These are phyloP conservation scores for Diorhabda elongata DNA, from an alignment of 1,140 invertebrate species.

Conservation along the genomic window DNA sequence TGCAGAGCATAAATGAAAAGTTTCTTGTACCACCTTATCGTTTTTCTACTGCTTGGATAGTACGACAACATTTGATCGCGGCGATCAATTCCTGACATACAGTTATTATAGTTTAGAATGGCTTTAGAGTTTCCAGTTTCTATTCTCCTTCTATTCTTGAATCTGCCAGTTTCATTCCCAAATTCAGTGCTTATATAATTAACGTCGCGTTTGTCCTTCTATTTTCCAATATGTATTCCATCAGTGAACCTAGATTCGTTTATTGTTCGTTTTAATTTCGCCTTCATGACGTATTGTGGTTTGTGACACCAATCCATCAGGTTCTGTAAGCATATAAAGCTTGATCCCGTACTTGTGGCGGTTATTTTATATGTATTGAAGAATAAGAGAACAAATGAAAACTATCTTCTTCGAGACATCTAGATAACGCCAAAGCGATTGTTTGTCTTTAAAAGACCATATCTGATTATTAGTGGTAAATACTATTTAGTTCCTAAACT, in stretches of 20 bases:
- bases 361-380: no score
- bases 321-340: no score
- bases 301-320: no score
- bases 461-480: no score
- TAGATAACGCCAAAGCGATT: no score
- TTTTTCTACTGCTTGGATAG: constrained; percentile 12
- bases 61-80: constrained; percentile 15
- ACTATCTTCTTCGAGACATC: no score
- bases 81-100: constrained; percentile 12
- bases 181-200: constrained; percentile 15
- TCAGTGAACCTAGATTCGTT: background rate
- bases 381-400: no score
- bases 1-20: constrained; percentile 13
- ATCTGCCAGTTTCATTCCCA: constrained; percentile 15
- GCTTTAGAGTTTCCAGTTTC: constrained; percentile 3
- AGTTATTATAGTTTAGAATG: constrained; percentile 12
- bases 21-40: constrained; percentile 18
- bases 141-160: constrained; percentile 4
- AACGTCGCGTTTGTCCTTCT: background rate
- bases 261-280: background rate
- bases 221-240: background rate
- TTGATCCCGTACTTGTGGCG: no score
- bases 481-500: no score
- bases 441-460: no score
- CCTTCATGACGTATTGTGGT: background rate